Evolutionary conservation across 2,797 vertebrate species (phyloP).

Genomic region (Malacoraja senta): DNA sequence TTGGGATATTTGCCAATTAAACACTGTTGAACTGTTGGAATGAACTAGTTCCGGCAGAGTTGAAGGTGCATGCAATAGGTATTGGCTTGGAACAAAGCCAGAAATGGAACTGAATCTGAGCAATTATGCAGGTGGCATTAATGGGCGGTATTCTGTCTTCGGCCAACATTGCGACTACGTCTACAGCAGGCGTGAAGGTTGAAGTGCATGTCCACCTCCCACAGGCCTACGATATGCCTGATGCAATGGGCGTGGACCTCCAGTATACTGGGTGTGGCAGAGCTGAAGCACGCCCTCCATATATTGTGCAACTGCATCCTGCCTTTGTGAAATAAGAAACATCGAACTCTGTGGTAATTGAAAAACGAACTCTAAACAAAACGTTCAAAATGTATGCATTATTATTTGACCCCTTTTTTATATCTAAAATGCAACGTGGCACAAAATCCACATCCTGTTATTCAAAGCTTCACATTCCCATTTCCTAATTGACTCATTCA

Average conservation of each 20-base stretch:
- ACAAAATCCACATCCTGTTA: constrained; percentile 15
- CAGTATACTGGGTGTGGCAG: not conserved
- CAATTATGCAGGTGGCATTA: not conserved
- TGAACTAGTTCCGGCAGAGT: too few relatives aligned
- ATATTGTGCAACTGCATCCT: constrained; percentile 9
- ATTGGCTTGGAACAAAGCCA: not conserved
- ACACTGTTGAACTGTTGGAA: too few relatives aligned
- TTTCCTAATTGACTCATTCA: not conserved
- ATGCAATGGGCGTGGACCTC: not conserved
- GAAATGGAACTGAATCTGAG: not conserved
- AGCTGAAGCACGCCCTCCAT: not conserved
- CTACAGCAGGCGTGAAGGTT: not conserved
- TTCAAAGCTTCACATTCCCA: not conserved
- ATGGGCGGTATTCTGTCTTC: not conserved
- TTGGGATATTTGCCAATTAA: too few relatives aligned
- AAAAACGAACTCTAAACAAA: not conserved
- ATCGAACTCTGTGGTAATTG: not conserved
- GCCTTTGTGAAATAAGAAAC: not conserved
- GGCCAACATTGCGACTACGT: not conserved
- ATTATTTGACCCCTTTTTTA: not conserved
- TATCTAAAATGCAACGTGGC: not conserved
- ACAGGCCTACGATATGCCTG: not conserved
- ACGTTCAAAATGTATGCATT: not conserved
- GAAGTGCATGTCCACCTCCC: not conserved
- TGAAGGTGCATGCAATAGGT: not conserved